These are phyloP conservation scores for Procambarus virginalis DNA, from an alignment of 1,140 invertebrate species.

Conservation along the genomic window DNA sequence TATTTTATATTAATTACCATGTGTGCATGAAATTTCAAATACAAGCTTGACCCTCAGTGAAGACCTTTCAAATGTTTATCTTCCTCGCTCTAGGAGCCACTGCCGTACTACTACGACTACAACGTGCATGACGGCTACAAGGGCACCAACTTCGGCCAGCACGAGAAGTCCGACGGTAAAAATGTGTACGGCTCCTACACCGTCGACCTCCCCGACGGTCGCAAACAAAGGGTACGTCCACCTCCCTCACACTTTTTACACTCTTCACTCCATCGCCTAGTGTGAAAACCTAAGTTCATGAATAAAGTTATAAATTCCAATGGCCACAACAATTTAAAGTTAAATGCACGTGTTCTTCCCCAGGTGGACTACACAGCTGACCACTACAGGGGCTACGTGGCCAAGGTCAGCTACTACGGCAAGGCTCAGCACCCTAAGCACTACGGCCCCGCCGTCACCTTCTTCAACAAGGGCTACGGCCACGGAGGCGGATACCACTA, in stretches of 20 bases:
- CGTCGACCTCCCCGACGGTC: slow-evolving; percentile 63
- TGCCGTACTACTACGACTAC: slow-evolving; percentile 69
- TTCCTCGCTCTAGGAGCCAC: not conserved
- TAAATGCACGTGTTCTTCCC: not conserved
- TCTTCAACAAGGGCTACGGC: slow-evolving; percentile 27
- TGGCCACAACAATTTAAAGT: not conserved
- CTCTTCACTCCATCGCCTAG: slow-evolving; percentile 71
- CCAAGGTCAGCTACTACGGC: slow-evolving; percentile 55
- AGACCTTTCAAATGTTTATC: no score
- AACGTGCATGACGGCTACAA: slow-evolving; percentile 68
- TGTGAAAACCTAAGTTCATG: not conserved
- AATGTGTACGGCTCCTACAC: slow-evolving; percentile 48
- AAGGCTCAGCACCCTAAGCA: slow-evolving; percentile 49
- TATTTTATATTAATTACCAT: no score
- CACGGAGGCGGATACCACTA: not conserved
- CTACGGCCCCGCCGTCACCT: slow-evolving; percentile 47
- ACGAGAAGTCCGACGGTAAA: slow-evolving; percentile 69
- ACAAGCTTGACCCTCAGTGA: no score
- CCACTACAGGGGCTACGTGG: slow-evolving; percentile 52
- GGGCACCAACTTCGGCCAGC: slow-evolving; percentile 65
- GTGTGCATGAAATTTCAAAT: no score
- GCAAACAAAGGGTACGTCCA: slow-evolving; percentile 48
- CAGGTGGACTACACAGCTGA: slow-evolving; percentile 54
- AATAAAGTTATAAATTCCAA: not conserved
- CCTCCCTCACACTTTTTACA: not conserved